Conservation (phyloP, 2,113 vertebrate species). For the Pseudopodoces humilis region DNA sequence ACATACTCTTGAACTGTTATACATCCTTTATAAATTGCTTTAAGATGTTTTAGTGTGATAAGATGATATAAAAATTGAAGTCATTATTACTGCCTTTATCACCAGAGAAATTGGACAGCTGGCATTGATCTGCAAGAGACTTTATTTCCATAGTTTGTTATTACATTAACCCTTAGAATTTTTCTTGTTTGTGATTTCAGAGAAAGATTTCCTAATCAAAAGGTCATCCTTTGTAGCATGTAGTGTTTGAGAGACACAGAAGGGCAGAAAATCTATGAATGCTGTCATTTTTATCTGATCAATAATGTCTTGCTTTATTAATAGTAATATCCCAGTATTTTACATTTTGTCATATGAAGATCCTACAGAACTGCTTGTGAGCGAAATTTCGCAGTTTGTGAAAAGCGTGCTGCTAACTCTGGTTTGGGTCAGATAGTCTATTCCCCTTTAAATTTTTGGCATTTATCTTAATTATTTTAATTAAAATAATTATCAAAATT, state of each 20-base stretch:
- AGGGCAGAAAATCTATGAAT: background rate
- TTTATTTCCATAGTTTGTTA: constrained; percentile 28
- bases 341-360: background rate
- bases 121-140: constrained; percentile 34
- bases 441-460: background rate
- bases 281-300: background rate
- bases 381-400: background rate
- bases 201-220: background rate
- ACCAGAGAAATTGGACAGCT: background rate
- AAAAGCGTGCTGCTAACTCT: background rate
- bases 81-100: constrained; percentile 20
- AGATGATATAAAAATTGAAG: constrained; percentile 33
- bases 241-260: background rate
- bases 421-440: background rate
- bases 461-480: background rate
- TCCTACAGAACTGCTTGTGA: background rate
- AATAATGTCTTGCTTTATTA: background rate
- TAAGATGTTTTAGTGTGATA: constrained; percentile 50
- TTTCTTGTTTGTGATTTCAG: constrained; percentile 17
- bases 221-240: background rate
- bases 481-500: constrained; percentile 6
- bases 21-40: constrained; percentile 33
- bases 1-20: background rate
- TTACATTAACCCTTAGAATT: constrained; percentile 22
- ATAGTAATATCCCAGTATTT: background rate